Percentiles rank a stretch among this genome's conserved stretches.
Evolutionary conservation across 2,113 vertebrate genomes (phyloP).

Genomic region (Hassar affinis): DNA sequence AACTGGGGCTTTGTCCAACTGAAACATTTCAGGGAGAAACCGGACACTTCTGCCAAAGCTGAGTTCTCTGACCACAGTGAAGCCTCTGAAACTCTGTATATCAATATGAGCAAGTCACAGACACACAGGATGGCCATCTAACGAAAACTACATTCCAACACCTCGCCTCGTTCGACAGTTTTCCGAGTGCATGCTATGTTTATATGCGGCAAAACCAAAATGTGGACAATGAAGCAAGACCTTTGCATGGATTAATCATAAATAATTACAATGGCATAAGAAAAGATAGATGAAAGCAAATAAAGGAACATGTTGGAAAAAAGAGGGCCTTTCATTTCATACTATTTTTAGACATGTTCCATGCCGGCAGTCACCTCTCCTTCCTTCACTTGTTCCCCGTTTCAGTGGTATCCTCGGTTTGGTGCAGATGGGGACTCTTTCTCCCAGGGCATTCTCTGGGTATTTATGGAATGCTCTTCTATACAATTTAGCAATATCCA

Average conservation of each 20-base stretch:
- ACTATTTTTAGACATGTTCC: slow-evolving; percentile 29
- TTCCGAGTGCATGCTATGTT: background rate
- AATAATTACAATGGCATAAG: background rate
- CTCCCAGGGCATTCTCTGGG: slow-evolving; percentile 12
- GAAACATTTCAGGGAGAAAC: slow-evolving; percentile 21
- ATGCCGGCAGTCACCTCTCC: background rate
- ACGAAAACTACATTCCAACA: background rate
- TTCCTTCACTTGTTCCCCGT: background rate
- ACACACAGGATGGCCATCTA: background rate
- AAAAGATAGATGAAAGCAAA: background rate
- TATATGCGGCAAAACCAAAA: background rate
- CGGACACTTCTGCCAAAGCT: background rate
- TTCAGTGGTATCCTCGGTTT: background rate
- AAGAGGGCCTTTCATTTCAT: background rate
- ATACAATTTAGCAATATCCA: slow-evolving; percentile 18
- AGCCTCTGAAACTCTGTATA: background rate
- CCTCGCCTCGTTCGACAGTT: background rate
- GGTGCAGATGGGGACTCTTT: background rate
- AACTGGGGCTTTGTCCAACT: slow-evolving; percentile 16
- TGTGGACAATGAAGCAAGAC: background rate
- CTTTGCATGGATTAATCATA: background rate
- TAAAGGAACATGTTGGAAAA: background rate
- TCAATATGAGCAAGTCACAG: background rate
- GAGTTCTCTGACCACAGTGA: background rate
- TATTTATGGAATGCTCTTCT: slow-evolving; percentile 27